Evolutionary conservation across 2,888 invertebrate genomes (phyloP).

Genomic region (Chirona hameri): DNA sequence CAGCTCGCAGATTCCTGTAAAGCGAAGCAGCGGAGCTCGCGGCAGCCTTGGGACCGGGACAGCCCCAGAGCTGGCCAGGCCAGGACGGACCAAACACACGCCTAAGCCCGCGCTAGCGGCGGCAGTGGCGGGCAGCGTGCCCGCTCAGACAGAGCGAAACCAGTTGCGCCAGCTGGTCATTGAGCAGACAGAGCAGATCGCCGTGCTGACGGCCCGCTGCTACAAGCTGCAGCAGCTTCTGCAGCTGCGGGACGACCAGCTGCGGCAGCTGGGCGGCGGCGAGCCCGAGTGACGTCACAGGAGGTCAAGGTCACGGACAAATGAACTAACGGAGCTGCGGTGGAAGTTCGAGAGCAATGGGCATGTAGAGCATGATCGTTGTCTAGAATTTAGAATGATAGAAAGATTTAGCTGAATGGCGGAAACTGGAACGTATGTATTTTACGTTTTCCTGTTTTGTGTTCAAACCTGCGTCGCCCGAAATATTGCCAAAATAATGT

Average conservation of each 20-base stretch:
- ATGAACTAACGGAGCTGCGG: too few relatives aligned
- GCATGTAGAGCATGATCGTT: too few relatives aligned
- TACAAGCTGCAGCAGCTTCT: conserved; percentile 1
- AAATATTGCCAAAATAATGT: too few relatives aligned
- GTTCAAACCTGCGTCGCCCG: too few relatives aligned
- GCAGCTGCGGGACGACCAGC: too few relatives aligned
- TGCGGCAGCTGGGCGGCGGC: neutral
- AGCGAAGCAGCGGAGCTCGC: neutral
- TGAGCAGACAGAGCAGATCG: neutral
- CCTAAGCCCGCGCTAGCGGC: neutral
- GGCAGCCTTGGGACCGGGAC: neutral
- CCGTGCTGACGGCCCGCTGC: conserved; percentile 7
- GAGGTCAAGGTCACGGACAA: too few relatives aligned
- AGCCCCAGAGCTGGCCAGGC: neutral
- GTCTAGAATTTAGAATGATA: too few relatives aligned
- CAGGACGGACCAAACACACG: neutral
- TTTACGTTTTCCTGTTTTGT: too few relatives aligned
- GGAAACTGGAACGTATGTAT: too few relatives aligned
- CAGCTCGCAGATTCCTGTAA: neutral
- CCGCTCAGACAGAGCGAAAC: neutral
- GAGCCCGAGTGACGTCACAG: neutral
- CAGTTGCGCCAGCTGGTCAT: neutral
- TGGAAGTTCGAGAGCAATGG: too few relatives aligned
- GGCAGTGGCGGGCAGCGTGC: neutral
- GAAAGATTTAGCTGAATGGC: too few relatives aligned